A percentile compares a stretch with the other conserved stretches of the same genome.
phyloP scores from a whole-genome alignment of 2,888 invertebrate species.

The Arenicola marina region DNA sequence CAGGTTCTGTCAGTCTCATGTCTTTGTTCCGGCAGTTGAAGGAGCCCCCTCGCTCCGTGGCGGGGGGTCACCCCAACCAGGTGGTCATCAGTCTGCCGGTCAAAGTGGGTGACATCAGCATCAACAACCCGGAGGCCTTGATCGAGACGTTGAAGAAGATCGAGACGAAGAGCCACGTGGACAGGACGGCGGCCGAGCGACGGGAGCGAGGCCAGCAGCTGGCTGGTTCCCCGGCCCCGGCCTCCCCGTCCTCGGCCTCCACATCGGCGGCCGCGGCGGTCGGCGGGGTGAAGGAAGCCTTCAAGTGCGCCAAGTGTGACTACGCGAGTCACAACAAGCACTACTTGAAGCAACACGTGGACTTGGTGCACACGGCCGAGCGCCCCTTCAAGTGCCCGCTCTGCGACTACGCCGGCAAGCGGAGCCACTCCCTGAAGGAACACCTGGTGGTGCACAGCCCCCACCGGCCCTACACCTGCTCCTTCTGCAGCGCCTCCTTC shows the following conservation, averaged over 20 bases:
- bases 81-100: neutral
- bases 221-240: neutral
- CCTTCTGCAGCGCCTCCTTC: constrained; percentile 56
- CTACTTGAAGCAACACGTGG: constrained; percentile 57
- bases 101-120: neutral
- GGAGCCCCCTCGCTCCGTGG: too few relatives aligned
- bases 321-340: constrained; percentile 56
- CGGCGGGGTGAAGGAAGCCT: constrained; percentile 7
- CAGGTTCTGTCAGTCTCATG: too few relatives aligned
- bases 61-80: neutral
- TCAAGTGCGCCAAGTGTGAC: constrained; percentile 47
- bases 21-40: too few relatives aligned
- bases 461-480: constrained; percentile 52
- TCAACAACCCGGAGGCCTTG: neutral
- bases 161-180: neutral
- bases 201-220: neutral
- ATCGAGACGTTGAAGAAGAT: neutral
- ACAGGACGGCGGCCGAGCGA: neutral
- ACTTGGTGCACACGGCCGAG: constrained; percentile 53
- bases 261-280: too few relatives aligned
- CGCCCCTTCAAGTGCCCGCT: constrained; percentile 57
- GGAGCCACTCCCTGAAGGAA: constrained; percentile 55
- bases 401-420: constrained; percentile 59
- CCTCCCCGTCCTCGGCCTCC: too few relatives aligned
- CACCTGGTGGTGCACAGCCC: constrained; percentile 57